Evolutionary conservation across 2,797 vertebrate genomes (phyloP), one percentile per base, ranked within the genome.

Genomic region (Momotus momota): DNA sequence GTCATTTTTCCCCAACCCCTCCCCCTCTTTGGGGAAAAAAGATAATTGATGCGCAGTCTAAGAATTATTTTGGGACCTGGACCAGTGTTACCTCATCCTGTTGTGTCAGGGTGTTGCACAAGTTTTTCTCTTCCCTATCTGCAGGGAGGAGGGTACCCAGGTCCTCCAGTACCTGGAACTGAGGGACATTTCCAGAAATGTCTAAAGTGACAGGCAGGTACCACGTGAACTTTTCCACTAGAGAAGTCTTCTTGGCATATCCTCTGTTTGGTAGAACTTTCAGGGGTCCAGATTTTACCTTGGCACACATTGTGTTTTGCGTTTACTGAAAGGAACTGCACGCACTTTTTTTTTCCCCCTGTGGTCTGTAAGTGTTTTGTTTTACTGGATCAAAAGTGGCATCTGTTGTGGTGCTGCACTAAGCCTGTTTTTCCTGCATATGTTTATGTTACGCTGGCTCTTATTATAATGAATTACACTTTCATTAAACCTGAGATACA

Each of bases 361-460:
- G 79, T 82, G 84, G 90, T 78, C 74, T 90, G 46, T 22, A 21
- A 66, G 49, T 65, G 73, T 78, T 69, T 27, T 69, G 73, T 51
- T 85, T 40, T 64, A 40, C 80, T 73, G 79, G 38, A 94, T 96
- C 82, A 95, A 33, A 77, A 72, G 35, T 1, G 26, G 26, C 12
- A 43, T 94, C 62, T 94, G 77, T 86, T 91, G 85, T 92, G 93
- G 90, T 87, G 87, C n/a, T 77, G 57, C 0, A 1, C 78, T 51
- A 26, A 94, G 90, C 91, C 93, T 94, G 93, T 86, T 96, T 96
- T 97, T 97, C 95, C 90, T 88, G 93, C 81, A n/a, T 93, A 4
- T 92, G 77, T 97, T 96, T 90, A 52, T 83, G 84, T 80, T 90
- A 26, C 22, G 1, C 64, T 83, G n/a, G 70, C 72, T 94, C 71